Evolutionary conservation across 2,888 invertebrate genomes (phyloP).

Genomic region (Lydus trimaculatus): DNA sequence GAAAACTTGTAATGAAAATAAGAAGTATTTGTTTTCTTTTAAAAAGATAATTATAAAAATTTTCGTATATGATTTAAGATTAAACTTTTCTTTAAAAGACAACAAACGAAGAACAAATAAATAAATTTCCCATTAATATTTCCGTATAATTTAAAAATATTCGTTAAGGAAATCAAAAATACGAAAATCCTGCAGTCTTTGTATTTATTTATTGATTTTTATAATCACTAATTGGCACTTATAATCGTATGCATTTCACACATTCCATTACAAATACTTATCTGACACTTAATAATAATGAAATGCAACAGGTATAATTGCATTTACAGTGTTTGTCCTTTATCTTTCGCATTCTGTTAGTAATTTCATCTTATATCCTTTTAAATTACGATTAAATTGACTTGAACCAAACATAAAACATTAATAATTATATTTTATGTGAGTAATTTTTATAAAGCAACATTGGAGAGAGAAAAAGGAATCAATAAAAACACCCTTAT

Average conservation of each 20-base stretch:
- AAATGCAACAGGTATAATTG: slow-evolving; percentile 14
- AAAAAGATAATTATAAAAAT: not conserved
- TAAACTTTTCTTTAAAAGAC: not conserved
- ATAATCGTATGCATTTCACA: not conserved
- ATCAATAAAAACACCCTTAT: too few species aligned
- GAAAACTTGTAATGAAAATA: not conserved
- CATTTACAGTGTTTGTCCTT: not conserved
- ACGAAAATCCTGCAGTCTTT: slow-evolving; percentile 12
- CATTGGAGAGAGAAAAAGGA: too few species aligned
- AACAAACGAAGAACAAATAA: too few species aligned
- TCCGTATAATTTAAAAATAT: too few species aligned
- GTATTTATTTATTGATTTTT: slow-evolving; percentile 10
- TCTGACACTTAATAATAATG: slow-evolving; percentile 4
- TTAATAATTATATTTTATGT: too few species aligned
- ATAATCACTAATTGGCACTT: not conserved
- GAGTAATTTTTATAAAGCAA: too few species aligned
- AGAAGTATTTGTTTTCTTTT: not conserved
- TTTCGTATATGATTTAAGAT: not conserved
- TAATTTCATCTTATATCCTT: slow-evolving; percentile 9
- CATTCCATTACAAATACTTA: slow-evolving; percentile 11
- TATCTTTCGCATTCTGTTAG: not conserved
- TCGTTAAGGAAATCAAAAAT: too few species aligned
- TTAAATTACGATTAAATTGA: slow-evolving; percentile 8
- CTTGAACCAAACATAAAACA: not conserved
- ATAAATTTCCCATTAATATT: too few species aligned